Evolutionary conservation across 2,113 vertebrate species (phyloP).

Genomic region (Burhinus oedicnemus): DNA sequence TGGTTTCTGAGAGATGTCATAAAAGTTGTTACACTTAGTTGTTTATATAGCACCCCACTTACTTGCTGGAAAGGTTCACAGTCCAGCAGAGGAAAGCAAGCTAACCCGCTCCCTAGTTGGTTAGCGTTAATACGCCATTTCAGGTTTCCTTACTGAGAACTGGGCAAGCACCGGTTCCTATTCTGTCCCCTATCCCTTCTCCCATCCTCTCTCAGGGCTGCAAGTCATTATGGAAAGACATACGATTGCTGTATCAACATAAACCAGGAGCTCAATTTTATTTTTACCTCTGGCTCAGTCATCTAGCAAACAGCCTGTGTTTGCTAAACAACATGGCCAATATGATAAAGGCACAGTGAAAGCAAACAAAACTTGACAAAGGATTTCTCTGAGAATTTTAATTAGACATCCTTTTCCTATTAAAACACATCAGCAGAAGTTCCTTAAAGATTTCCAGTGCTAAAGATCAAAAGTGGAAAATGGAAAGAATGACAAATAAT

Average conservation of each 20-base stretch:
- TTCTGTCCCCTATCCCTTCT: not conserved
- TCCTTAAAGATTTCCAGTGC: not conserved
- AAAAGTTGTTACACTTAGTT: not conserved
- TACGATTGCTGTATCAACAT: not conserved
- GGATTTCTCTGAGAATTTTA: not conserved
- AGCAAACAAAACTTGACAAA: not conserved
- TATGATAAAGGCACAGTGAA: not conserved
- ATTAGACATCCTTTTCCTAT: not conserved
- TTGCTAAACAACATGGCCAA: not conserved
- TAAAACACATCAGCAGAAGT: not conserved
- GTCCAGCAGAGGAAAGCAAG: not conserved
- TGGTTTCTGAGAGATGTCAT: not conserved
- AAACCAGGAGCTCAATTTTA: conserved; percentile 6
- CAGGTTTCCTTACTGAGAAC: not conserved
- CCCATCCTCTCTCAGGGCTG: not conserved
- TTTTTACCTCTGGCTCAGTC: not conserved
- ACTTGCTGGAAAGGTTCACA: not conserved
- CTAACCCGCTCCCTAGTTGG: not conserved
- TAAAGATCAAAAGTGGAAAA: not conserved
- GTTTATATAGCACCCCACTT: not conserved
- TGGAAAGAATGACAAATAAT: not conserved
- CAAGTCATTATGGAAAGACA: conserved; percentile 4
- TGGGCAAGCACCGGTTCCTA: not conserved
- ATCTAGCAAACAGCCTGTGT: not conserved
- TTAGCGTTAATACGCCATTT: not conserved